Evolutionary conservation across 2,113 vertebrate species (phyloP).

Genomic region (Dicerorhinus sumatrensis): DNA sequence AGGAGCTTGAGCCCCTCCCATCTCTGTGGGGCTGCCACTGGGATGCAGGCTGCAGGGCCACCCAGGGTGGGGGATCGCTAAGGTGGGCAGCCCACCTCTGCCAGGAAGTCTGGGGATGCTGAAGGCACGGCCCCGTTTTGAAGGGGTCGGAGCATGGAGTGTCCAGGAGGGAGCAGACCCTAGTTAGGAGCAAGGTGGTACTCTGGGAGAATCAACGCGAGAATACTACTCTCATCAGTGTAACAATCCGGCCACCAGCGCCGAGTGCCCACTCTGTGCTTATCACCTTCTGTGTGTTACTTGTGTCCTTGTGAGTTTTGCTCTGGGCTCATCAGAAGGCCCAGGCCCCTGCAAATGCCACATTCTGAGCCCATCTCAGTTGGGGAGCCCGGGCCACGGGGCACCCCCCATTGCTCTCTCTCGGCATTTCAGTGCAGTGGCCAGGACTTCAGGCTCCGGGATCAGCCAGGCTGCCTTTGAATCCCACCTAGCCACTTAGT

Average conservation of each 20-base stretch:
- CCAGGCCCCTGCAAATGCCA: background rate
- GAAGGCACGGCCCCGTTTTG: background rate
- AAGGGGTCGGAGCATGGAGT: too few species aligned
- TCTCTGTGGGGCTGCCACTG: background rate
- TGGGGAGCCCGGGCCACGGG: rapidly evolving
- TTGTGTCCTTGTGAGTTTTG: background rate
- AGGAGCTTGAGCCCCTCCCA: background rate
- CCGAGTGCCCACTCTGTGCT: background rate
- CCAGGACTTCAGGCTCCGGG: too few species aligned
- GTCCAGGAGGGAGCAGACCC: background rate
- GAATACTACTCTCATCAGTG: rapidly evolving
- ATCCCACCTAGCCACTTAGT: background rate
- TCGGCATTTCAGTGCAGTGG: background rate
- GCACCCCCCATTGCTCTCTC: background rate
- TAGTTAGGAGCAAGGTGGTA: rapidly evolving
- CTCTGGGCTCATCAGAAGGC: background rate
- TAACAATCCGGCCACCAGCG: rapidly evolving
- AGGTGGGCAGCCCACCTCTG: background rate
- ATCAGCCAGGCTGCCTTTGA: background rate
- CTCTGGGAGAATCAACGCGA: background rate
- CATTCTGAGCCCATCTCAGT: background rate
- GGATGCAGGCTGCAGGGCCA: background rate
- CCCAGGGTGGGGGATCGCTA: background rate
- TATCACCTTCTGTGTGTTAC: rapidly evolving
- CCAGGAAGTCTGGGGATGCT: rapidly evolving